A percentile compares a stretch with the other conserved stretches of the same genome.
Conservation (phyloP, 2,797 vertebrate species). For the Morelia viridis region DNA sequence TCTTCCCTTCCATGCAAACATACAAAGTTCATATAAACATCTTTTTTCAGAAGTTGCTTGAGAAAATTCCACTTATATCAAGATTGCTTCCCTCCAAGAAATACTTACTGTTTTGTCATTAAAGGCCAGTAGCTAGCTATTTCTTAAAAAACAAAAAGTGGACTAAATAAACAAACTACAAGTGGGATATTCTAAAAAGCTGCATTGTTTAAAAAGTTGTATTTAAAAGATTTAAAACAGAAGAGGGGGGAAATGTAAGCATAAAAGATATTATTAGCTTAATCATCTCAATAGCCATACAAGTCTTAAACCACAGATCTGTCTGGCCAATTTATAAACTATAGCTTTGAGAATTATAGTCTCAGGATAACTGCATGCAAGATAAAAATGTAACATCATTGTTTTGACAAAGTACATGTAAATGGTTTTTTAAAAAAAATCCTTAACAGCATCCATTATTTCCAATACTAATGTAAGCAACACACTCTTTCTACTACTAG, state of each 20-base stretch:
- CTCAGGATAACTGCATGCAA: slow-evolving; percentile 35
- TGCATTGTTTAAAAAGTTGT: background rate
- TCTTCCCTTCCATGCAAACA: slow-evolving; percentile 40
- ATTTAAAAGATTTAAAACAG: slow-evolving; percentile 15
- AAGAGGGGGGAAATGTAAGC: background rate
- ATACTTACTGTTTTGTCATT: slow-evolving; percentile 15
- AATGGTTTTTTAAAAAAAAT: background rate
- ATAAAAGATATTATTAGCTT: slow-evolving; percentile 40
- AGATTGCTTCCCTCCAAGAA: fast-evolving
- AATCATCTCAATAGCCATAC: slow-evolving; percentile 35
- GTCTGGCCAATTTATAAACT: slow-evolving; percentile 39
- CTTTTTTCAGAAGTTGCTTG: slow-evolving; percentile 25
- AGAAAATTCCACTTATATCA: background rate
- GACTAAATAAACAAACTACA: background rate
- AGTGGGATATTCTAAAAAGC: slow-evolving; percentile 12
- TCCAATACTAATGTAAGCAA: background rate
- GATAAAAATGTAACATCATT: slow-evolving; percentile 24
- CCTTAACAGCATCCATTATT: background rate
- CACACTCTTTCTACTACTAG: slow-evolving; percentile 7
- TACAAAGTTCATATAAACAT: slow-evolving; percentile 19
- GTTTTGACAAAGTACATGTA: slow-evolving; percentile 8
- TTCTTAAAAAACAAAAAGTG: background rate
- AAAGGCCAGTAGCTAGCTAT: background rate
- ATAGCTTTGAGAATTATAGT: slow-evolving; percentile 45
- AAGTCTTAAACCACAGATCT: slow-evolving; percentile 29